Percentiles rank a stretch among this genome's conserved stretches.
These are phyloP conservation scores for Myotis vivesi DNA, from an alignment of 2,797 vertebrate genomes.

Conservation along the genomic window DNA sequence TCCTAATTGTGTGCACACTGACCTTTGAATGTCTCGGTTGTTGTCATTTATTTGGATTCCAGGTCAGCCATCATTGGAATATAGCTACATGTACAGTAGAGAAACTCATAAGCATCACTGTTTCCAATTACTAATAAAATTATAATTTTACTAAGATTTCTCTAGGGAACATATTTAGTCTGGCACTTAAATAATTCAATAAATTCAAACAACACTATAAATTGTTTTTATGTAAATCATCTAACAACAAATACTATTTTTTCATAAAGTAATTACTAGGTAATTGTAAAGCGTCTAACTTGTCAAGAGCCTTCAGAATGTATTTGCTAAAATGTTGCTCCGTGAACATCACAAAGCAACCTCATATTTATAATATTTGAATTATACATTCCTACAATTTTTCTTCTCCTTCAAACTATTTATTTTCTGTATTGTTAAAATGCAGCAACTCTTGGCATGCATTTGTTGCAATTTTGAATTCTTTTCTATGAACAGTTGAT, in stretches of 20 bases:
- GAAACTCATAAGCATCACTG: constrained; percentile 46
- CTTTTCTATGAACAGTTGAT: neutral
- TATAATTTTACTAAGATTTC: constrained; percentile 52
- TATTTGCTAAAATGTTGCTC: constrained; percentile 31
- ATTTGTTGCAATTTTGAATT: constrained; percentile 38
- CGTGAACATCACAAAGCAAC: constrained; percentile 25
- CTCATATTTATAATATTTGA: constrained; percentile 1
- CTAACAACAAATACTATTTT: constrained; percentile 44
- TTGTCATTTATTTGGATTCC: neutral
- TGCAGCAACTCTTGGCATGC: neutral
- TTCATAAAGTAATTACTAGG: constrained; percentile 57
- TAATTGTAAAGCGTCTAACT: constrained; percentile 52
- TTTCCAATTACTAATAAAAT: constrained; percentile 61
- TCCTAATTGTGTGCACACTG: neutral
- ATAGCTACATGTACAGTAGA: neutral
- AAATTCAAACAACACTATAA: constrained; percentile 57
- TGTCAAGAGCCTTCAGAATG: constrained; percentile 42
- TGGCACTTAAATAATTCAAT: constrained; percentile 72
- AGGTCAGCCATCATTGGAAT: neutral
- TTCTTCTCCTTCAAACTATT: constrained; percentile 8
- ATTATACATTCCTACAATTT: neutral
- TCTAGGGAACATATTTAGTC: constrained; percentile 55
- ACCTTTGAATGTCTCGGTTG: neutral
- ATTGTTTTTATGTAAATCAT: constrained; percentile 70
- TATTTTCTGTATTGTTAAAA: constrained; percentile 30